Base-by-base conservation (phyloP, 1,140 invertebrate genomes). In the Galleria mellonella region DNA sequence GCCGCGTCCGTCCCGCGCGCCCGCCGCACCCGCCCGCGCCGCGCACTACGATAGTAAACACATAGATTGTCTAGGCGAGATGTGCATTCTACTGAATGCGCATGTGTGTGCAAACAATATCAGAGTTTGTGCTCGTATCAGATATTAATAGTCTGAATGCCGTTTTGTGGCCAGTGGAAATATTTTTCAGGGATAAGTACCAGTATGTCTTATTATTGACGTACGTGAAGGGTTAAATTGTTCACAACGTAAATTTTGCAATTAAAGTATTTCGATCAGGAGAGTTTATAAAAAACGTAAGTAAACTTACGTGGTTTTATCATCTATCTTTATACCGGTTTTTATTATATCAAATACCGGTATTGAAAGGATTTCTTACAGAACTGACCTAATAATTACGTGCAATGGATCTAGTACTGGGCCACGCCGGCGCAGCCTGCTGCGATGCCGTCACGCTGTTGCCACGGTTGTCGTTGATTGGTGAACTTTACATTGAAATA, bases 11-110 rank as follows among this genome's bases (percentile, higher is more conserved):
- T 43, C 53, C 53, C 49, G 45, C 55, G 58, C 45, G 46, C 47
- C 58, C 36, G 44, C 45, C 32, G 7, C 38, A 48, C 45, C 36
- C 43, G 31, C 46, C 53, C 53, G 38, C 53, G 40, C 53, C 41
- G 48, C 47, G 42, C 45, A 47, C 49, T 49, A 60, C 61, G 55
- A 62, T 59, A 62, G 54, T 62, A 58, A 54, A 58, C 54, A 61
- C 49, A 46, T 60, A 55, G 58, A 47, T 48, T 61, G 53, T 50
- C 49, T 55, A 55, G 46, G 49, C 53, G 58, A 49, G 49, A 55
- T 49, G 43, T 60, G 49, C 52, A 61, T 41, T 50, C 41, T 41
- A 32, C 15, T 31, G n/a, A 30, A 31, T 33, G 11, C 28, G 17
- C 9, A 17, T 47, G 32, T 47, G 47, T 23, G 41, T 38, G 40